A percentile compares a stretch with the other conserved stretches of the same genome.
Evolutionary conservation across 2,888 invertebrate species (phyloP).

Genomic region (Resseliella maxima): DNA sequence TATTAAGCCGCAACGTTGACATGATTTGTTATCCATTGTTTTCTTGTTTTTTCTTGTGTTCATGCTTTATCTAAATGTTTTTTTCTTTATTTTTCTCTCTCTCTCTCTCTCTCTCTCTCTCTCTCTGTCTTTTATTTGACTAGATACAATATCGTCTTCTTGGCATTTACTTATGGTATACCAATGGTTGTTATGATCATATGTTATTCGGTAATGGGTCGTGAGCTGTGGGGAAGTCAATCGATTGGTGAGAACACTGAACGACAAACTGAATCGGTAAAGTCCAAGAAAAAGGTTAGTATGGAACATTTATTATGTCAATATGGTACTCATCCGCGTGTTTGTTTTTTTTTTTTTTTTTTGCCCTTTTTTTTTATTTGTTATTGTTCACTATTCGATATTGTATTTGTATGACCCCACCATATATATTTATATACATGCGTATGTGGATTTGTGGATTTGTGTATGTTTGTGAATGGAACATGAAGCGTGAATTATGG

Average conservation of each 20-base stretch:
- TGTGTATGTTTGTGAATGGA: background rate
- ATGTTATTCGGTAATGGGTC: slow-evolving; percentile 86
- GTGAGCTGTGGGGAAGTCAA: slow-evolving; percentile 85
- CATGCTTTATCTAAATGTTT: background rate
- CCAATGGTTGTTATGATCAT: slow-evolving; percentile 87
- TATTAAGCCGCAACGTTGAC: background rate
- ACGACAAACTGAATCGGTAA: slow-evolving; percentile 83
- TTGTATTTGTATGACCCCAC: background rate
- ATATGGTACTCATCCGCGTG: background rate
- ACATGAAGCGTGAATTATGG: background rate
- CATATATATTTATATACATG: background rate
- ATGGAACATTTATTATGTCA: slow-evolving; percentile 14
- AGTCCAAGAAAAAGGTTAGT: slow-evolving; percentile 83
- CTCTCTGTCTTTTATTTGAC: background rate
- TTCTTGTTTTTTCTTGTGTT: background rate
- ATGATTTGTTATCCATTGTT: background rate
- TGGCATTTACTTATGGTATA: slow-evolving; percentile 84
- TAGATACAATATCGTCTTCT: slow-evolving; percentile 87
- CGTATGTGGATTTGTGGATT: background rate
- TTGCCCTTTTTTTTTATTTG: background rate
- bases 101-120: background rate
- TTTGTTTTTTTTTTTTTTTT: background rate
- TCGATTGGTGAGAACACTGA: slow-evolving; percentile 90
- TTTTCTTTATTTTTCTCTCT: background rate
- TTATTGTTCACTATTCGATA: background rate